Evolutionary conservation across 2,888 invertebrate genomes (phyloP), one percentile per base, ranked within the genome.

Genomic region (Hetaerina titia): DNA sequence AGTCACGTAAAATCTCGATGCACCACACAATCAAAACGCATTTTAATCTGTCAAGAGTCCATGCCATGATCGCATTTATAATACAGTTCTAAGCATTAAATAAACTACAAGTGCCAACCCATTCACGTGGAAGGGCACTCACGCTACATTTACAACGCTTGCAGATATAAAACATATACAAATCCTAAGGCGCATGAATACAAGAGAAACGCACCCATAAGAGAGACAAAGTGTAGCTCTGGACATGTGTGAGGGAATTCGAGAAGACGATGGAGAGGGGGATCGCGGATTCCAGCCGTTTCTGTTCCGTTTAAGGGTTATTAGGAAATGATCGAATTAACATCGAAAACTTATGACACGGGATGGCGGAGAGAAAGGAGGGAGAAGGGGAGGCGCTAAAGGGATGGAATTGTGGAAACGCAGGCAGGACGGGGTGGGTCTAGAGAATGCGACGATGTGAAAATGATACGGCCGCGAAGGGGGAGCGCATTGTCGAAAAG

Each of bases 261-360:
- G 69, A 69, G 9, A 4, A 0, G 69, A n/a, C 22, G n/a, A 5
- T n/a, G 69, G 69, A 2, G 1, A n/a, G 69, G n/a, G 69, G 13
- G 25, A 2, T 8, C 31, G 81, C 81, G 31, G 81, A 81, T 81
- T 31, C 31, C n/a, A n/a, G n/a, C 81, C 25, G 31, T 25, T 81
- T 81, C 31, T 81, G 81, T 31, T 13, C 81, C 81, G 81, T 81
- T 81, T 81, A 81, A 81, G 81, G 81, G 81, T 81, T 81, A 81
- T 81, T 81, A 81, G 25, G 81, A 31, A 81, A 81, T 25, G 81
- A 25, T 25, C 81, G 81, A 81, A 81, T 81, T 25, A 81, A 81
- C 25, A 31, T 81, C 81, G 81, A 25, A 31, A 31, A 81, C 81
- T 81, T 81, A 81, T 17, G 92, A 69, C 19, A 22, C 22, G 56